Percentiles rank a stretch among this genome's conserved stretches.
Conservation (phyloP, 2,888 invertebrate species). For the Drosophila fungiperda region DNA sequence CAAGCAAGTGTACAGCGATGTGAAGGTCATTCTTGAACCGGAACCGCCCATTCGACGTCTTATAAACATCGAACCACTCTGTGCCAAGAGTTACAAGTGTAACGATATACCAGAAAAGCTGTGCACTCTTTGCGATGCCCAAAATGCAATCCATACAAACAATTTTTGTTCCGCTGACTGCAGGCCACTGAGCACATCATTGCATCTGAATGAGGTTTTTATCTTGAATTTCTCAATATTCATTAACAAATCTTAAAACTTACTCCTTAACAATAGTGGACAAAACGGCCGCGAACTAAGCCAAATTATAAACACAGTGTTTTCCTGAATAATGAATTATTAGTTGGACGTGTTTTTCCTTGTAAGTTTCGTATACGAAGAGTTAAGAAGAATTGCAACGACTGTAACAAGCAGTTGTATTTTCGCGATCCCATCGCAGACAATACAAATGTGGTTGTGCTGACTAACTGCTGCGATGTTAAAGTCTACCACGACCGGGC, state of each 20-base stretch:
- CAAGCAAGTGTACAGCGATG: neutral
- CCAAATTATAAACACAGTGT: slow-evolving; percentile 54
- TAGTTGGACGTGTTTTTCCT: slow-evolving; percentile 62
- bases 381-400: slow-evolving; percentile 36
- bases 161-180: slow-evolving; percentile 55
- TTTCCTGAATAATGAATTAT: slow-evolving; percentile 44
- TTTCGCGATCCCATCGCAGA: slow-evolving; percentile 52
- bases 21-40: slow-evolving; percentile 28
- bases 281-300: slow-evolving; percentile 52
- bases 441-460: slow-evolving; percentile 52
- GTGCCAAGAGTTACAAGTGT: slow-evolving; percentile 18
- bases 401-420: slow-evolving; percentile 43
- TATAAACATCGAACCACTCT: slow-evolving; percentile 37
- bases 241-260: neutral
- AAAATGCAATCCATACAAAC: slow-evolving; percentile 21
- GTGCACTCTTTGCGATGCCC: slow-evolving; percentile 47
- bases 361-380: slow-evolving; percentile 59
- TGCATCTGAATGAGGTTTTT: slow-evolving; percentile 62
- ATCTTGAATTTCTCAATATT: neutral
- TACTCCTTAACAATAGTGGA: slow-evolving; percentile 28
- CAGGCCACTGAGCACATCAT: slow-evolving; percentile 42
- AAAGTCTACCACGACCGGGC: slow-evolving; percentile 51
- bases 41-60: slow-evolving; percentile 31
- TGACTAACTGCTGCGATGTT: slow-evolving; percentile 59
- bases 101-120: neutral